A percentile compares a stretch with the other conserved stretches of the same genome.
phyloP scores from a whole-genome alignment of 2,113 vertebrate genomes.

The Apus apus region DNA sequence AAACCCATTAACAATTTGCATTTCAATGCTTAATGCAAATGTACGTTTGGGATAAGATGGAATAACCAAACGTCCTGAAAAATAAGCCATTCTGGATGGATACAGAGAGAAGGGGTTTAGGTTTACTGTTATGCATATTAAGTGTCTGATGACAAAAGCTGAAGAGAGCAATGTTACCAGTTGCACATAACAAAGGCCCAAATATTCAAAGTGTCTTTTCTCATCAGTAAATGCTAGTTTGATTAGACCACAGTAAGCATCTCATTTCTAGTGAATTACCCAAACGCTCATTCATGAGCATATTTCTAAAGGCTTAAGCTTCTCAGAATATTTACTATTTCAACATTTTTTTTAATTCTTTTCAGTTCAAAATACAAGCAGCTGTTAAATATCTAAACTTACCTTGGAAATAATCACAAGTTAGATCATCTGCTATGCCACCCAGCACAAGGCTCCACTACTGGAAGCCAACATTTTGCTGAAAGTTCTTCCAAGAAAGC shows the following conservation, averaged over 20 bases:
- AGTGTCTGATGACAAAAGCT: not conserved
- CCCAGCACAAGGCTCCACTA: not conserved
- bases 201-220: not conserved
- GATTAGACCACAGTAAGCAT: not conserved
- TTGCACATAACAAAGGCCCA: not conserved
- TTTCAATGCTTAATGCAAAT: not conserved
- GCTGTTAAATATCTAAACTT: not conserved
- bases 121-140: not conserved
- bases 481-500: not conserved
- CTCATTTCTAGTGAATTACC: not conserved
- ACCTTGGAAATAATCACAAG: not conserved
- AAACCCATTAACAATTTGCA: not conserved
- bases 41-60: not conserved
- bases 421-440: not conserved
- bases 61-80: not conserved
- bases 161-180: not conserved
- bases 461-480: not conserved
- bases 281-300: not conserved
- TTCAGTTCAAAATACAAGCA: not conserved
- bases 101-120: not conserved
- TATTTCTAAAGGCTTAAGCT: not conserved
- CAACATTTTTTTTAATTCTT: not conserved
- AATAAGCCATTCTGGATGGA: not conserved
- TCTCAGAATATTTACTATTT: not conserved
- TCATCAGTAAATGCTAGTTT: not conserved